Evolutionary conservation across 2,797 vertebrate genomes (phyloP).

Genomic region (Chaetodon trifasciatus): DNA sequence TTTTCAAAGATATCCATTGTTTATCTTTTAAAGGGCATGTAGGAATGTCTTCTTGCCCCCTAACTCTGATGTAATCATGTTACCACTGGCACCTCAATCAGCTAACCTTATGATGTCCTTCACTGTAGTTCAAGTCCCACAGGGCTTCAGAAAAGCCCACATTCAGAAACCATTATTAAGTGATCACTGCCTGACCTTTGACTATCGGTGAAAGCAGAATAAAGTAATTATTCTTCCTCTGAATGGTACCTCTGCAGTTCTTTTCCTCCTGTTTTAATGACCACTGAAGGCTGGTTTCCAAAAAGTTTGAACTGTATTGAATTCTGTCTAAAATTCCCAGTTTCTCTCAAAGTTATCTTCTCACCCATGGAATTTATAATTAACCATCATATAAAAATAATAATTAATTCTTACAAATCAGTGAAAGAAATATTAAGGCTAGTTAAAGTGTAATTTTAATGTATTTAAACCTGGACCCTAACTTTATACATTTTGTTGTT

Average conservation of each 20-base stretch:
- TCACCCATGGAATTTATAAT: neutral
- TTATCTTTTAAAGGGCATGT: constrained; percentile 3
- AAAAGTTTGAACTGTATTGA: neutral
- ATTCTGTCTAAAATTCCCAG: neutral
- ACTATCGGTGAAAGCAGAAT: constrained; percentile 11
- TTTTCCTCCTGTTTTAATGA: constrained; percentile 7
- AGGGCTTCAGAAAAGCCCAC: constrained; percentile 27
- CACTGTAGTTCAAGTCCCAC: neutral
- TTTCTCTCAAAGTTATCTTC: neutral
- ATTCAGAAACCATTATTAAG: neutral
- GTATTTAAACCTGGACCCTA: too few species aligned
- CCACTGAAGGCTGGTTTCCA: neutral
- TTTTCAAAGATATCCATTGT: neutral
- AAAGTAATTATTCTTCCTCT: neutral
- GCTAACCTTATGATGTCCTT: constrained; percentile 35
- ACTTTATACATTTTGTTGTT: too few species aligned
- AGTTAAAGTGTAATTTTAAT: too few species aligned
- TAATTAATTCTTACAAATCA: neutral
- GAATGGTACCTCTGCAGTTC: neutral
- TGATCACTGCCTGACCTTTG: constrained; percentile 3
- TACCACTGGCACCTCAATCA: constrained; percentile 12
- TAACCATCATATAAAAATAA: neutral
- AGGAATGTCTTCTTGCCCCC: neutral
- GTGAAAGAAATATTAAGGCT: neutral
- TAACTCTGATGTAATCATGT: constrained; percentile 6